Evolutionary conservation across 1,140 invertebrate genomes (phyloP).

Genomic region (Arion vulgaris): DNA sequence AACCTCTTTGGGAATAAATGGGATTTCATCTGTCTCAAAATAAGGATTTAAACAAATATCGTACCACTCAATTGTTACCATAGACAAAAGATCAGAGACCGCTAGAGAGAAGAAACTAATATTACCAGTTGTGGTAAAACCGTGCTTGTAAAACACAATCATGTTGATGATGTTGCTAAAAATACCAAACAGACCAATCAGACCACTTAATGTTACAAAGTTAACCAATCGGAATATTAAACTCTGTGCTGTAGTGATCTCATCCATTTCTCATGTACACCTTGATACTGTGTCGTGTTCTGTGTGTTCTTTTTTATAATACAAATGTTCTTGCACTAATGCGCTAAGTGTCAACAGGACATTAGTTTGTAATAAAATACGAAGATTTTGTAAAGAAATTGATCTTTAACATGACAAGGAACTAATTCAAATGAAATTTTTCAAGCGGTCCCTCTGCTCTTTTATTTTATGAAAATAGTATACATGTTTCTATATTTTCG

Average conservation of each 20-base stretch:
- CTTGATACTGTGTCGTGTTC: no score
- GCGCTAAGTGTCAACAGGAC: no score
- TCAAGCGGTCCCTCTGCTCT: no score
- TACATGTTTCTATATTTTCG: no score
- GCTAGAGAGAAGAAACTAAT: background rate
- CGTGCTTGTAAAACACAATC: background rate
- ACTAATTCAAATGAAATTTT: no score
- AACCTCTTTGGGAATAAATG: background rate
- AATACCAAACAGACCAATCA: background rate
- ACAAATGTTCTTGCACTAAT: no score
- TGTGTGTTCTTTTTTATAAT: no score
- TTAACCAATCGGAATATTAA: background rate
- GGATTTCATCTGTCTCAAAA: background rate
- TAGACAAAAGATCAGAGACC: background rate
- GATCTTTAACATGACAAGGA: no score
- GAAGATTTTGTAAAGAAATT: no score
- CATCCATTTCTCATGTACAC: no score
- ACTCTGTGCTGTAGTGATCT: background rate
- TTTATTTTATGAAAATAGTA: no score
- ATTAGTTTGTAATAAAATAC: no score
- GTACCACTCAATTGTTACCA: background rate
- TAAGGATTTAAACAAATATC: background rate
- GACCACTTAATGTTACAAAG: background rate
- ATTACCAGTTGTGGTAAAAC: conserved; percentile 1
- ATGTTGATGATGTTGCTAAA: background rate